phyloP scores from a whole-genome alignment of 2,888 invertebrate species.

The Argyresthia albistria region DNA sequence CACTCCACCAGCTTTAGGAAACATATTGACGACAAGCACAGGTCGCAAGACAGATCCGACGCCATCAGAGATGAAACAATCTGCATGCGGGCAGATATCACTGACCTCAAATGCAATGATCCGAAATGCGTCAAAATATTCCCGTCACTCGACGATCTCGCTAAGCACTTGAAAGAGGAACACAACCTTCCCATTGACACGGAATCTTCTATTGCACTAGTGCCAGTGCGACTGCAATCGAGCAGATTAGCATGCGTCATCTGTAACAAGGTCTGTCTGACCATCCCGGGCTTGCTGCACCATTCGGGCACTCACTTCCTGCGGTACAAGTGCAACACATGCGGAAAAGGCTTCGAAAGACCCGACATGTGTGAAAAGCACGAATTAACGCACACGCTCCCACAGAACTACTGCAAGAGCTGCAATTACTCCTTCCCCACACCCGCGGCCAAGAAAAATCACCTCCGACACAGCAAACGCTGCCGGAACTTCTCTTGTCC shows the following conservation, averaged over 20 bases:
- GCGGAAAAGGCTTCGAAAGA: constrained; percentile 4
- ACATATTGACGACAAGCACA: constrained; percentile 7
- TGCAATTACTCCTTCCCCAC: constrained; percentile 3
- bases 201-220: neutral
- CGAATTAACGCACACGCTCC: neutral
- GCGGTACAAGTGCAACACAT: constrained; percentile 6
- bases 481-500: constrained; percentile 4
- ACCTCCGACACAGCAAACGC: neutral
- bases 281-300: neutral
- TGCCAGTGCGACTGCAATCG: neutral
- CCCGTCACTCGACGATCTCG: neutral
- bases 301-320: constrained; percentile 7
- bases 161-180: neutral
- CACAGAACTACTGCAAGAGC: constrained; percentile 1
- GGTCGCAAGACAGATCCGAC: constrained; percentile 2
- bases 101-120: neutral
- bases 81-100: neutral
- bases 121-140: neutral
- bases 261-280: neutral
- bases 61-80: neutral
- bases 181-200: neutral
- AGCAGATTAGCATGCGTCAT: neutral
- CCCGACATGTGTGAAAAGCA: neutral
- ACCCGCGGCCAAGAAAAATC: constrained; percentile 3
- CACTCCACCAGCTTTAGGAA: constrained; percentile 2